Evolutionary conservation across 2,113 vertebrate species (phyloP), one percentile per base, ranked within the genome.

Genomic region (Onychorhynchus coronatus): DNA sequence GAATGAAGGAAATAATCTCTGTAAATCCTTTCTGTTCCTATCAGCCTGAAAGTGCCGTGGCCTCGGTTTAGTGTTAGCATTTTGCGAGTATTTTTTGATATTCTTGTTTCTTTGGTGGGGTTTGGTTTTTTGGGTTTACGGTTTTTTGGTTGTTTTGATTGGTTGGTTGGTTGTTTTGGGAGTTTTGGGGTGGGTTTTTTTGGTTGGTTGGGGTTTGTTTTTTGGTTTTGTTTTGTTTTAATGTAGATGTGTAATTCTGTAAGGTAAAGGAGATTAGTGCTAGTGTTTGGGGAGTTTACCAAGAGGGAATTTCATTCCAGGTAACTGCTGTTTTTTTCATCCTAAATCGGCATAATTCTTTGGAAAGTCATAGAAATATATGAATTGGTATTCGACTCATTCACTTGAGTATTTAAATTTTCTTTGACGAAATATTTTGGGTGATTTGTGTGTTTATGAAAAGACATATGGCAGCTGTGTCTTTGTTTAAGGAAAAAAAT

Each of bases 101-200:
- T 68, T 75, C 12, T 56, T 35, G 35, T 58, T 44, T 59, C 31
- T 22, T 28, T 4, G 0, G 11, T 78, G n/a, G 22, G 13, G 18
- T 31, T 75, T 63, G 17, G 37, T 58, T 47, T 35, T 30, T 46
- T 30, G 8, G 27, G 12, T n/a, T n/a, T n/a, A n/a, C n/a, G 21
- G 2, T 30, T 30, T 28, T 53, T 53, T 30, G 15, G 9, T 31
- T 1, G 44, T 15, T 42, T 42, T 42, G 42, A 7, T 47, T 49
- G 11, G 47, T 49, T 35, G 4, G 4, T 47, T 39, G 7, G 8
- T 41, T 41, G 41, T 41, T 41, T 27, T 20, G 1, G 49, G 49
- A 50, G 6, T n/a, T 62, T 46, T 9, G 3, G 2, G 46, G 44
- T 35, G 3, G 4, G 2, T 1, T 20, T 53, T 47, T 6, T 8